Evolutionary conservation across 2,113 vertebrate genomes (phyloP).

Genomic region (Chloroceryle aenea): DNA sequence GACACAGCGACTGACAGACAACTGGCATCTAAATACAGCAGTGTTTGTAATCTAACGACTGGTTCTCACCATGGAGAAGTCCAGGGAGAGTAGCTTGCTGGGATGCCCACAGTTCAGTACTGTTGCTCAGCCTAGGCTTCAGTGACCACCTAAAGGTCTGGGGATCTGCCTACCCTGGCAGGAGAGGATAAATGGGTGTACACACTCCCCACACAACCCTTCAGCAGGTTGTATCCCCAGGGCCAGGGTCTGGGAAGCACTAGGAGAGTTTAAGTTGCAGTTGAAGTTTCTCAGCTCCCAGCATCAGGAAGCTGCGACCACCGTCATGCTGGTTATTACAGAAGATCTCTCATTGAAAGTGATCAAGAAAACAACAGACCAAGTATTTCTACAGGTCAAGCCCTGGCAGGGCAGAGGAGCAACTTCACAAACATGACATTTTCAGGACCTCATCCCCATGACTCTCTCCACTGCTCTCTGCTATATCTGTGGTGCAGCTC

Average conservation of each 20-base stretch:
- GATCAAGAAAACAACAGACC: not conserved
- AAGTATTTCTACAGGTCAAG: not conserved
- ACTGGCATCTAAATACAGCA: not conserved
- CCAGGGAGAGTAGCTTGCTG: not conserved
- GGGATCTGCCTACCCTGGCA: not conserved
- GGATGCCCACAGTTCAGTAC: not conserved
- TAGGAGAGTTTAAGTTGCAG: not conserved
- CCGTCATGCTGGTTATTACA: not conserved
- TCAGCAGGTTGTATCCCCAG: not conserved
- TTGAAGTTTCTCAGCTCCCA: not conserved
- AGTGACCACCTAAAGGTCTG: not conserved
- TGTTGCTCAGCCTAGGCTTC: not conserved
- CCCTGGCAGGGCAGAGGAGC: not conserved
- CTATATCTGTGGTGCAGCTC: not conserved
- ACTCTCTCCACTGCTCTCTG: not conserved
- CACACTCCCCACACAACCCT: not conserved
- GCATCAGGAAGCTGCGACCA: not conserved
- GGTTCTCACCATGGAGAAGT: not conserved
- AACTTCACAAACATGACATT: not conserved
- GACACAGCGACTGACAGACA: not conserved
- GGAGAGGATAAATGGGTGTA: fast-evolving
- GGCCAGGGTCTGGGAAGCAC: not conserved
- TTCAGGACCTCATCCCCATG: not conserved
- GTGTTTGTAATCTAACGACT: not conserved
- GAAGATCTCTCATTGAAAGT: not conserved